A percentile compares a stretch with the other conserved stretches of the same genome.
Conservation (phyloP, 2,113 vertebrate genomes). For the Engraulis encrasicolus region DNA sequence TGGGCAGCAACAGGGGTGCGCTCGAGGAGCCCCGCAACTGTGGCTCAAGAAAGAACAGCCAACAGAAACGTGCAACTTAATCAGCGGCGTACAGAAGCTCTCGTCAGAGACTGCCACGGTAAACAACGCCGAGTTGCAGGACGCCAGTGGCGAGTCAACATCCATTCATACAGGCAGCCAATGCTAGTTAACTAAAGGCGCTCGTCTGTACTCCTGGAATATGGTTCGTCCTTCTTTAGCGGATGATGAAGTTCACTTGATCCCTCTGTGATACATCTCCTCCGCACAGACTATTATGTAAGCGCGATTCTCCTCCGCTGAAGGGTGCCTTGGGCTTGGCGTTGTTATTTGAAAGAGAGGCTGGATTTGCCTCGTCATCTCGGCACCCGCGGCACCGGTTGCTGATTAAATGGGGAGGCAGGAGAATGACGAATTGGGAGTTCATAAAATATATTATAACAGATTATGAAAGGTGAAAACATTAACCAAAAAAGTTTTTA, state of each 20-base stretch:
- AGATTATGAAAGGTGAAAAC: background rate
- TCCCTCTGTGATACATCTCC: background rate
- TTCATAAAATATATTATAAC: background rate
- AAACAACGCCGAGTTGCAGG: slow-evolving; percentile 39
- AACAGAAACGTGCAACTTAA: slow-evolving; percentile 29
- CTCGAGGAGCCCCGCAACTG: background rate
- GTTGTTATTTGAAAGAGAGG: slow-evolving; percentile 15
- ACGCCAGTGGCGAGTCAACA: background rate
- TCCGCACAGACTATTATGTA: background rate
- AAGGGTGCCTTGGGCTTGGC: background rate
- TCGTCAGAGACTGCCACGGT: slow-evolving; percentile 34
- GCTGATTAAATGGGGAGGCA: background rate
- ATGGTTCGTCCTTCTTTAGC: background rate
- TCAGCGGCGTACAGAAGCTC: slow-evolving; percentile 25
- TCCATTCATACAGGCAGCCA: background rate
- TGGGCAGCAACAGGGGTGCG: background rate
- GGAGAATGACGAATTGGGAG: background rate
- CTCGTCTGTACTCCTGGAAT: background rate
- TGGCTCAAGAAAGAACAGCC: background rate
- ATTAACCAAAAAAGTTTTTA: too few species aligned
- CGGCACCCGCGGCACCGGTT: background rate
- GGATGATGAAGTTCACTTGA: slow-evolving; percentile 1
- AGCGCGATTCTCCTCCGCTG: background rate
- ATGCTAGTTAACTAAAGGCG: background rate
- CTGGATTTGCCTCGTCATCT: slow-evolving; percentile 15